Evolutionary conservation across 2,888 invertebrate species (phyloP).

Genomic region (Hyposoter dolosus): DNA sequence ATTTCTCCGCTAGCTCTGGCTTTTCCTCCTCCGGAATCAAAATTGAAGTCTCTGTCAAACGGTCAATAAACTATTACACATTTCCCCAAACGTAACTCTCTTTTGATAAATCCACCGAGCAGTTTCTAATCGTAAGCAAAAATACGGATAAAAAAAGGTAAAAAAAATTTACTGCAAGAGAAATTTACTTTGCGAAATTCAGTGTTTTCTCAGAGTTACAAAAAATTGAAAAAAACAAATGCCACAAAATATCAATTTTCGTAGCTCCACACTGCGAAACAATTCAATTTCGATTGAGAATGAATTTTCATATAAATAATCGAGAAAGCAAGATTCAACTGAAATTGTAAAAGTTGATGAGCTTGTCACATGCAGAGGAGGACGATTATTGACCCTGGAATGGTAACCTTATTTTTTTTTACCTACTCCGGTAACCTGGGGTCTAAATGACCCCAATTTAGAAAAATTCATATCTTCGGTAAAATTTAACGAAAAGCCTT

Average conservation of each 20-base stretch:
- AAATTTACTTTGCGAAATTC: no score
- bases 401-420: no score
- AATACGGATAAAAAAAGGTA: background rate
- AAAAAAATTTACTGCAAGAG: no score
- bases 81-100: background rate
- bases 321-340: background rate
- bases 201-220: no score
- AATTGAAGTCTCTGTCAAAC: slow-evolving; percentile 21
- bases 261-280: background rate
- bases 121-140: background rate
- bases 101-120: background rate
- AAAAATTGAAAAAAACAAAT: background rate
- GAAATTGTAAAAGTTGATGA: background rate
- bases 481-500: no score
- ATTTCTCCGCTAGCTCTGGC: slow-evolving; percentile 23
- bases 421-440: no score
- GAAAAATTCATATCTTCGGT: no score
- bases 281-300: background rate
- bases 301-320: background rate
- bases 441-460: no score
- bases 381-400: no score
- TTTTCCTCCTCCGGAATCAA: slow-evolving; percentile 21
- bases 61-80: background rate
- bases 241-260: background rate
- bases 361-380: background rate